These are phyloP conservation scores for Rhinogobius similis DNA, from an alignment of 2,113 vertebrate species.

Conservation along the genomic window DNA sequence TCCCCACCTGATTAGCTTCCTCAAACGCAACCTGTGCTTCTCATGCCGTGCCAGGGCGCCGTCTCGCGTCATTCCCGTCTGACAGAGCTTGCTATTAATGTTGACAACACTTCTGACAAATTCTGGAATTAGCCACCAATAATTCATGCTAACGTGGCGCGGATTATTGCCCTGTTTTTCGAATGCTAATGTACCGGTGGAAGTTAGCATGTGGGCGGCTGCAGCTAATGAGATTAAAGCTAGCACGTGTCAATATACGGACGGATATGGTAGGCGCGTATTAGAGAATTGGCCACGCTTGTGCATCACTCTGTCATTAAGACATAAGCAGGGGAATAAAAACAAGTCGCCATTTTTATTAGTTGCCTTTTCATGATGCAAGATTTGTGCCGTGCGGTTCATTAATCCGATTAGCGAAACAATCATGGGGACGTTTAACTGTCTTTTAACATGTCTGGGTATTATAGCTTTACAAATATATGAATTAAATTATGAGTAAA, in stretches of 20 bases:
- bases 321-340: conserved; percentile 53
- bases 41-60: conserved; percentile 22
- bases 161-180: not conserved
- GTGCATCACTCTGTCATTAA: conserved; percentile 57
- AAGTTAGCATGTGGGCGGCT: conserved; percentile 61
- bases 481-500: conserved; percentile 39
- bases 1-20: conserved; percentile 10
- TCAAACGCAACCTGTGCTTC: conserved; percentile 10
- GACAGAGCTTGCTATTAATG: conserved; percentile 46
- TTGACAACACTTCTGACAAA: conserved; percentile 62
- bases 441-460: conserved; percentile 18
- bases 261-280: conserved; percentile 57
- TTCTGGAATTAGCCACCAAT: conserved; percentile 60
- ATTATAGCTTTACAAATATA: conserved; percentile 17
- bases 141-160: conserved; percentile 45
- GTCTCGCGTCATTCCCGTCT: conserved; percentile 53
- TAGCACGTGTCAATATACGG: conserved; percentile 60
- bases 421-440: conserved; percentile 12
- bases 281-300: conserved; percentile 64
- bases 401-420: conserved; percentile 67
- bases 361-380: conserved; percentile 37
- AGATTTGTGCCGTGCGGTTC: conserved; percentile 39
- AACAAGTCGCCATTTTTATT: conserved; percentile 43
- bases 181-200: conserved; percentile 14
- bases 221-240: conserved; percentile 75